A percentile compares a stretch with the other conserved stretches of the same genome.
phyloP scores from a whole-genome alignment of 2,113 vertebrate species.

The Gnathonemus echidnorhynchus region DNA sequence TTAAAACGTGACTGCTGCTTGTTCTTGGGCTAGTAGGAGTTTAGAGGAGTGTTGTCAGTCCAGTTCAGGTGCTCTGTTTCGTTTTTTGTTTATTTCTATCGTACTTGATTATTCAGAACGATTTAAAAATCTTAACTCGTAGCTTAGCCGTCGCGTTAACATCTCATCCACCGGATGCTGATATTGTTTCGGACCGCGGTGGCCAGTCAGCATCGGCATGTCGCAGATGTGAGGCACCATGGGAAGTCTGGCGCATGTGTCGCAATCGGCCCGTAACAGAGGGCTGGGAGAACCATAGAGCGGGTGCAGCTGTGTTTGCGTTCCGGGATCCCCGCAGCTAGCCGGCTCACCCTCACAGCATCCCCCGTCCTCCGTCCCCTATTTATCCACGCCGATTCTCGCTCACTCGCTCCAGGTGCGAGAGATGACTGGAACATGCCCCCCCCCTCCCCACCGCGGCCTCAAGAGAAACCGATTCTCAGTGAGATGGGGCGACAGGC shows the following conservation, averaged over 20 bases:
- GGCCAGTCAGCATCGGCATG: neutral
- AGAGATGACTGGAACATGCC: neutral
- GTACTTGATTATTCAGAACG: neutral
- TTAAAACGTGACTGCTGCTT: neutral
- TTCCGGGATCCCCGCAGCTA: neutral
- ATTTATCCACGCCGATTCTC: neutral
- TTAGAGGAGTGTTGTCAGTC: neutral
- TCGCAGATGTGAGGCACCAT: neutral
- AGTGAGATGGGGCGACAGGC: neutral
- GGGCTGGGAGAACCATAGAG: neutral
- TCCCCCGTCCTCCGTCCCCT: neutral
- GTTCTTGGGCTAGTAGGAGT: neutral
- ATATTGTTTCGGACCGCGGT: neutral
- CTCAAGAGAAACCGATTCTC: neutral
- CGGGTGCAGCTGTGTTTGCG: conserved; percentile 2
- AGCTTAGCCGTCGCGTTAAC: neutral
- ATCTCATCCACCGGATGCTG: neutral
- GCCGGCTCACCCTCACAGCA: neutral
- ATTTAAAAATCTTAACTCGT: neutral
- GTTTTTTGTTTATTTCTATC: neutral
- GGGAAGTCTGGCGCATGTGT: neutral
- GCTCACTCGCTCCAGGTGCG: neutral
- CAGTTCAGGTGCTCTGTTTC: neutral
- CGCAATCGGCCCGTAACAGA: neutral
- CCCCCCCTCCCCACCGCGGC: neutral